Evolutionary conservation across 2,113 vertebrate species (phyloP).

Genomic region (Saguinus imperator): DNA sequence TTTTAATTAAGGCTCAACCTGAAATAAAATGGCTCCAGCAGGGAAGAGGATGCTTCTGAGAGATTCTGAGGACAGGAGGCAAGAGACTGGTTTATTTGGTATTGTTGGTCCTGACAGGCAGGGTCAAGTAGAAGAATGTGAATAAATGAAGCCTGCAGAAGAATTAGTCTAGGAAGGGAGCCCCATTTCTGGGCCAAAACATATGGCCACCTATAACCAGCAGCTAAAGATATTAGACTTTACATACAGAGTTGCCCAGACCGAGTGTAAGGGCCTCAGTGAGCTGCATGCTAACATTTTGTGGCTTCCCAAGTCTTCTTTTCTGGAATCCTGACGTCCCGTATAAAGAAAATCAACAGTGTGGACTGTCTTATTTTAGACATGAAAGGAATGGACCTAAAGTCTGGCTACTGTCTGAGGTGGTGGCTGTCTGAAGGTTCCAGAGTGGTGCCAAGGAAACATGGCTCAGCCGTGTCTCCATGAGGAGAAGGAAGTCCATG

Average conservation of each 20-base stretch:
- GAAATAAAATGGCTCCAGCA: not conserved
- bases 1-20: conserved; percentile 17
- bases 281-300: not conserved
- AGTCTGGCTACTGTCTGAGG: not conserved
- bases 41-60: not conserved
- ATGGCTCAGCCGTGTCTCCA: accelerated
- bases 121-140: not conserved
- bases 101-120: not conserved
- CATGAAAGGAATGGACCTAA: not conserved
- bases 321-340: not conserved
- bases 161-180: not conserved
- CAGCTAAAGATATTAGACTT: not conserved
- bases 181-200: not conserved
- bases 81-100: not conserved
- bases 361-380: not conserved
- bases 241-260: not conserved
- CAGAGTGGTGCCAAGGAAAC: not conserved
- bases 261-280: not conserved
- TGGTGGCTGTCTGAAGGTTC: not conserved
- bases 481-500: too few relatives aligned
- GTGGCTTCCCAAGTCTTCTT: not conserved
- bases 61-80: not conserved
- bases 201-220: not conserved
- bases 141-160: not conserved
- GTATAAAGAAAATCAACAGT: not conserved